Percentiles rank a stretch among this genome's conserved stretches.
phyloP scores from a whole-genome alignment of 2,797 vertebrate genomes.

The Thripadectes ignobilis region DNA sequence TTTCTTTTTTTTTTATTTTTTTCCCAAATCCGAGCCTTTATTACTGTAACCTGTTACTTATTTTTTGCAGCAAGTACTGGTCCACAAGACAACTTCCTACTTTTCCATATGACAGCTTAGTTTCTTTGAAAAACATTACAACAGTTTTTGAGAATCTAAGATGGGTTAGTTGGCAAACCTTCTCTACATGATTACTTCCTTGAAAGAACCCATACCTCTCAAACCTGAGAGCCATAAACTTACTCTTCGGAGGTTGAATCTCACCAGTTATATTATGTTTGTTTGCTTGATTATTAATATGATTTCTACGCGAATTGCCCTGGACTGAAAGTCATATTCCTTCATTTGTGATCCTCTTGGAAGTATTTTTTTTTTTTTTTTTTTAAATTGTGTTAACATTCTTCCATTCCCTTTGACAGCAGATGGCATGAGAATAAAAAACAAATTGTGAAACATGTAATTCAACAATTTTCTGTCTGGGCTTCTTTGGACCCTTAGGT shows the following conservation, averaged over 20 bases:
- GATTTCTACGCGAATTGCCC: neutral
- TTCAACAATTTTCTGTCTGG: neutral
- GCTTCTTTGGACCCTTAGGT: neutral
- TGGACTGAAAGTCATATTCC: neutral
- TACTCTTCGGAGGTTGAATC: neutral
- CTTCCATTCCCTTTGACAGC: neutral
- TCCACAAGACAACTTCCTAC: neutral
- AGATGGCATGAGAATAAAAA: neutral
- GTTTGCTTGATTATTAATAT: neutral
- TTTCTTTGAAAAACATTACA: neutral
- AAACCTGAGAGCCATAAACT: neutral
- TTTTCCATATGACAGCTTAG: neutral
- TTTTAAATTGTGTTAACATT: accelerated
- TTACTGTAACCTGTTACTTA: neutral
- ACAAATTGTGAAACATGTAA: neutral
- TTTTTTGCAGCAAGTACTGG: neutral
- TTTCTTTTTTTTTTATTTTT: neutral
- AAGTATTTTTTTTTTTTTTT: neutral
- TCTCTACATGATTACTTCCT: neutral
- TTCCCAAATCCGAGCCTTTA: neutral
- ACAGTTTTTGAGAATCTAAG: neutral
- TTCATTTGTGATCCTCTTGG: neutral
- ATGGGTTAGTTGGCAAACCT: neutral
- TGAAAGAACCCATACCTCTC: neutral
- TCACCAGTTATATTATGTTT: neutral